These are phyloP conservation scores for Stegophylla sp. DNA, from an alignment of 2,888 invertebrate genomes.

Conservation along the genomic window DNA sequence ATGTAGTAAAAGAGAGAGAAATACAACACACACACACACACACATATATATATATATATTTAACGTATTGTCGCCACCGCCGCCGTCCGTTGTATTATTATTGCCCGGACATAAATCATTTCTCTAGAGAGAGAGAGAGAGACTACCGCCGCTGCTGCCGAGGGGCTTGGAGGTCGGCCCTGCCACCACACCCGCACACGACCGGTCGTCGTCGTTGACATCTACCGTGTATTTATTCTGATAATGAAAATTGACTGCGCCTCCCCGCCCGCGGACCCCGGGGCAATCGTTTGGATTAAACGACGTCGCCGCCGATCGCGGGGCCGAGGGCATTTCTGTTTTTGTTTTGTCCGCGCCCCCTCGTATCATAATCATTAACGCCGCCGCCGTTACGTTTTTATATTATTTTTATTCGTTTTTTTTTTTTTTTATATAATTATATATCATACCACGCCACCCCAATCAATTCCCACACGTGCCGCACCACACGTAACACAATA, in stretches of 20 bases:
- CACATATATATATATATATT: background rate
- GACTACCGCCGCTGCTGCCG: background rate
- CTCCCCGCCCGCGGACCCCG: background rate
- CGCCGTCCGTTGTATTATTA: constrained; percentile 21
- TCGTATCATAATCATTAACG: background rate
- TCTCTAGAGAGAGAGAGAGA: background rate
- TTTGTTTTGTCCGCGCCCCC: background rate
- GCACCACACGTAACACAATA: no score
- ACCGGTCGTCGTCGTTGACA: background rate
- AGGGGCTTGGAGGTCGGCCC: background rate
- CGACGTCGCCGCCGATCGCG: background rate
- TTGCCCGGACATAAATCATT: constrained; percentile 41
- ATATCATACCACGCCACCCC: no score
- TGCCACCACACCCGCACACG: background rate
- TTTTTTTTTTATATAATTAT: no score
- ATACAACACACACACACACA: no score
- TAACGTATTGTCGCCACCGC: background rate
- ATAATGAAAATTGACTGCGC: constrained; percentile 39
- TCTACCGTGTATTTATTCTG: constrained; percentile 33
- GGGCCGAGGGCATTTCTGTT: background rate
- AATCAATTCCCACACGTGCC: no score
- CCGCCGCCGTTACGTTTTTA: background rate
- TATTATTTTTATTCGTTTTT: no score
- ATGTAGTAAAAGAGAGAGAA: no score
- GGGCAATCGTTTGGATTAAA: background rate